Evolutionary conservation across 2,797 vertebrate species (phyloP).

Genomic region (Amblyraja radiata): DNA sequence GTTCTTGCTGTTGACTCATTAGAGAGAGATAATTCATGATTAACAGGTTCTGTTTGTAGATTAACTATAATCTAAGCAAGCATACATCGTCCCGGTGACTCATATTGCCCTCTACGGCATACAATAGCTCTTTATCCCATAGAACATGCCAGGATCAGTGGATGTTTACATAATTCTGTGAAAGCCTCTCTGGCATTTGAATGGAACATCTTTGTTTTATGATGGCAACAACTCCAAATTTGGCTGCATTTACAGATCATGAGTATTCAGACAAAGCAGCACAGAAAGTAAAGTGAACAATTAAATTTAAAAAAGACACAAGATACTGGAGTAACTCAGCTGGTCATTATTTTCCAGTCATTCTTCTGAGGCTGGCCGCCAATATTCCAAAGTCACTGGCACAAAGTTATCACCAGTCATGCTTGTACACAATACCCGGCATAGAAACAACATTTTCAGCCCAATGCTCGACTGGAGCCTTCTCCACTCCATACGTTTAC

Average conservation of each 20-base stretch:
- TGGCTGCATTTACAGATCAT: not conserved
- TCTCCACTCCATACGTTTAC: not conserved
- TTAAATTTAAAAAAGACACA: not conserved
- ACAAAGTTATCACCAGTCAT: not conserved
- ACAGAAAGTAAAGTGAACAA: not conserved
- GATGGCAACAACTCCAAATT: not conserved
- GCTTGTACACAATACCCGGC: not conserved
- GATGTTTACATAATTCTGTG: not conserved
- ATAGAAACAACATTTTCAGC: not conserved
- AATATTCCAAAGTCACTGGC: not conserved
- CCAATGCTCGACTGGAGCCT: not conserved
- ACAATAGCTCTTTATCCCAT: slow-evolving; percentile 1
- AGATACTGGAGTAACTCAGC: too few relatives aligned
- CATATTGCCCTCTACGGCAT: not conserved
- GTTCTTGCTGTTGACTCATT: not conserved
- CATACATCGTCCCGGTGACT: not conserved
- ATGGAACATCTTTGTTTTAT: not conserved
- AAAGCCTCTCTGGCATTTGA: not conserved
- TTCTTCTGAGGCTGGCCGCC: not conserved
- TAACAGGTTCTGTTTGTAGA: slow-evolving; percentile 7
- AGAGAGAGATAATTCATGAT: slow-evolving; percentile 16
- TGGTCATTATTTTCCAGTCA: not conserved
- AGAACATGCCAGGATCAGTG: not conserved
- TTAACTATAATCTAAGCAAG: not conserved
- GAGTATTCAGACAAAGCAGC: not conserved